Evolutionary conservation across 1,140 invertebrate species (phyloP).

Genomic region (Pissodes strobi): DNA sequence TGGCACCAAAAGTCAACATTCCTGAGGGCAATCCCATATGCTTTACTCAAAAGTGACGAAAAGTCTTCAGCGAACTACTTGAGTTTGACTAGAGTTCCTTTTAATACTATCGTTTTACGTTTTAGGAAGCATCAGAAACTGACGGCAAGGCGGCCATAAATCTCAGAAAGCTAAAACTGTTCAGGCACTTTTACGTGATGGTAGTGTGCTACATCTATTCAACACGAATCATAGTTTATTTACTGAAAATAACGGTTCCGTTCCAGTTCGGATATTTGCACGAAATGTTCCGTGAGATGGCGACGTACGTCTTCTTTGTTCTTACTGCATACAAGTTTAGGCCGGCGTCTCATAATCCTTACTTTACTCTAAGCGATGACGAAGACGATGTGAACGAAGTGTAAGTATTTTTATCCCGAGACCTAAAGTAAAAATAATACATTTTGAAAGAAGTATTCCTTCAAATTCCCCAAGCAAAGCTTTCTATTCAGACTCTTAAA

Average conservation of each 20-base stretch:
- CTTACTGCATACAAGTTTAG: constrained; percentile 97
- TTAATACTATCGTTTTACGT: no score
- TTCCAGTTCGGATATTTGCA: constrained; percentile 96
- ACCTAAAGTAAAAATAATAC: no score
- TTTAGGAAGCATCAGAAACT: constrained; percentile 83
- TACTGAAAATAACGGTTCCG: constrained; percentile 91
- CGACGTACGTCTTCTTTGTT: constrained; percentile 95
- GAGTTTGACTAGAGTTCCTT: no score
- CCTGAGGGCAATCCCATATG: no score
- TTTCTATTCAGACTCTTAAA: no score
- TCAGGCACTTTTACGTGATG: constrained; percentile 97
- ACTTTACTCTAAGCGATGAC: constrained; percentile 82
- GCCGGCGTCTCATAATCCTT: constrained; percentile 93
- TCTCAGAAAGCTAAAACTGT: constrained; percentile 91
- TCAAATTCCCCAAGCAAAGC: no score
- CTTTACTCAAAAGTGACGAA: no score
- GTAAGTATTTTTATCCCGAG: constrained; percentile 65
- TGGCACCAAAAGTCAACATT: no score
- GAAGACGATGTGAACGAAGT: constrained; percentile 81
- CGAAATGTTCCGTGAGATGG: constrained; percentile 92
- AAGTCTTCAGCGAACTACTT: no score
- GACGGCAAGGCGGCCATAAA: constrained; percentile 97
- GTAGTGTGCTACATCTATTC: constrained; percentile 98
- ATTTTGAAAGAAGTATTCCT: no score
- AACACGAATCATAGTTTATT: constrained; percentile 91